Percentiles rank a stretch among this genome's conserved stretches.
These are phyloP conservation scores for Motacilla alba DNA, from an alignment of 2,113 vertebrate genomes.

Conservation along the genomic window DNA sequence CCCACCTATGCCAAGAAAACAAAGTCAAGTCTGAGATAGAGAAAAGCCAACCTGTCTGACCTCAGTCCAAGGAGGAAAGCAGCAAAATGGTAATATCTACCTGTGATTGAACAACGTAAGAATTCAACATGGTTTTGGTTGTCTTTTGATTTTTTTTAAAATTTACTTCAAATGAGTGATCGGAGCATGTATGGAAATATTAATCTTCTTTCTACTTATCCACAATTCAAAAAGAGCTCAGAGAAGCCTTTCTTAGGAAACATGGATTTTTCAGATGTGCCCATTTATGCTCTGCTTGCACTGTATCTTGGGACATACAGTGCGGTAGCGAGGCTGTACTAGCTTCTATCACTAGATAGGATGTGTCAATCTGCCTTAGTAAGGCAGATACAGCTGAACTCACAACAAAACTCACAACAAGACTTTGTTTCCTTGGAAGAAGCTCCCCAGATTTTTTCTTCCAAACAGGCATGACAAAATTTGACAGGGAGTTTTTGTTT, in stretches of 20 bases:
- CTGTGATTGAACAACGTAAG: rapidly evolving
- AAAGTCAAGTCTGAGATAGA: neutral
- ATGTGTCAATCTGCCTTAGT: neutral
- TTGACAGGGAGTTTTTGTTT: neutral
- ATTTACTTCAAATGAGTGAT: neutral
- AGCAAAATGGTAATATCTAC: neutral
- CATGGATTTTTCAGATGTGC: neutral
- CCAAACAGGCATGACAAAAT: neutral
- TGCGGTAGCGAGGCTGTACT: neutral
- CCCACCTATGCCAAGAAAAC: neutral
- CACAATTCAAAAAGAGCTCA: neutral
- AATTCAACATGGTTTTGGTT: neutral
- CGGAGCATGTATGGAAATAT: neutral
- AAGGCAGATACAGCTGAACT: neutral
- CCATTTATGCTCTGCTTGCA: neutral
- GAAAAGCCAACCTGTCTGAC: neutral
- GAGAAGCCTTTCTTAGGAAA: neutral
- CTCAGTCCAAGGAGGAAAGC: neutral
- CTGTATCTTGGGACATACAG: neutral
- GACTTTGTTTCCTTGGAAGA: neutral
- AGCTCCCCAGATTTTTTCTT: neutral
- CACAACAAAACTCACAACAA: neutral
- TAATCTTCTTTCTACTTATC: neutral
- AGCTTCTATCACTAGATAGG: neutral
- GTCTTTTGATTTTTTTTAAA: neutral